These are phyloP conservation scores for Rotaria macrura DNA, from an alignment of 2,888 invertebrate genomes.

Conservation along the genomic window DNA sequence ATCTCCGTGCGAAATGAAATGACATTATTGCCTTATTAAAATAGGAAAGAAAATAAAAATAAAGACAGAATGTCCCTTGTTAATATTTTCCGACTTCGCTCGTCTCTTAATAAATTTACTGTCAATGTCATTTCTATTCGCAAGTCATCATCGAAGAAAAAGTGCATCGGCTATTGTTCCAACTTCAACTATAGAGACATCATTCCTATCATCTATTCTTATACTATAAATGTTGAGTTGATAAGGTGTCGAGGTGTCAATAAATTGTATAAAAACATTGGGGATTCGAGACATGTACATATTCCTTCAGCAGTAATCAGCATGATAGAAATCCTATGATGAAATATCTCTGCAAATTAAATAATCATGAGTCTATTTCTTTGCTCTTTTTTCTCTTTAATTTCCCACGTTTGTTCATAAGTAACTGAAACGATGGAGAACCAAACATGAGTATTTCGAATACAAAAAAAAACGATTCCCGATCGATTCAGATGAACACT, in stretches of 20 bases:
- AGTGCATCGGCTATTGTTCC: too few species aligned
- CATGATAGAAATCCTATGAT: neutral
- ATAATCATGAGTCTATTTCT: neutral
- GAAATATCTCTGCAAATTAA: neutral
- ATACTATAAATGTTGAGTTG: too few species aligned
- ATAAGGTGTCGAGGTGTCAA: too few species aligned
- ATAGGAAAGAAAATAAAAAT: neutral
- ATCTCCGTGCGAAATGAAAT: neutral
- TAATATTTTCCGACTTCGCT: neutral
- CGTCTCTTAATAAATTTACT: neutral
- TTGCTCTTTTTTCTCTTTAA: neutral
- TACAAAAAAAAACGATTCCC: too few species aligned
- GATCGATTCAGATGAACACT: too few species aligned
- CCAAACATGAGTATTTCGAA: neutral
- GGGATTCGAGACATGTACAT: too few species aligned
- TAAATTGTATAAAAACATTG: too few species aligned
- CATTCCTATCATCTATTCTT: too few species aligned
- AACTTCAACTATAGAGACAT: too few species aligned
- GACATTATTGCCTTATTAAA: neutral
- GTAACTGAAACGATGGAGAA: neutral
- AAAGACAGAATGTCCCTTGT: neutral
- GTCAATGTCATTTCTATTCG: neutral
- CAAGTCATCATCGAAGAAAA: neutral
- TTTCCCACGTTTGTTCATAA: neutral
- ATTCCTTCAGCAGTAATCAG: neutral